Evolutionary conservation across 2,113 vertebrate genomes (phyloP).

Genomic region (Geococcyx californianus): DNA sequence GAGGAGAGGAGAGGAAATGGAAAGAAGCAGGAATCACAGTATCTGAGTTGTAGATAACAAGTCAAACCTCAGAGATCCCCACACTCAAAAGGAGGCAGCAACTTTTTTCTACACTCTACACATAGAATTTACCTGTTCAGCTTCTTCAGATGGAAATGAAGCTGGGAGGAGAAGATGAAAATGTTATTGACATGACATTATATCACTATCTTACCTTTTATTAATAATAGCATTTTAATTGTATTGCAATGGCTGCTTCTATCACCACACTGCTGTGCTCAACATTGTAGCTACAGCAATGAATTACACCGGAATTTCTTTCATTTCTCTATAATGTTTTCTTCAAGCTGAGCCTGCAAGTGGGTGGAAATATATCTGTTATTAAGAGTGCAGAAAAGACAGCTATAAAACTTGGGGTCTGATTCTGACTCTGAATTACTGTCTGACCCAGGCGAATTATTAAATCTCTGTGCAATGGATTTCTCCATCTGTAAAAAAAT

Average conservation of each 20-base stretch:
- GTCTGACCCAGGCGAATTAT: not conserved
- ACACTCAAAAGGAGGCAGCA: not conserved
- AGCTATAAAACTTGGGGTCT: not conserved
- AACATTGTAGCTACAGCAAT: conserved; percentile 17
- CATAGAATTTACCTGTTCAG: not conserved
- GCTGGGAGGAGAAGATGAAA: not conserved
- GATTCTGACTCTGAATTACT: not conserved
- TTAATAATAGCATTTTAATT: not conserved
- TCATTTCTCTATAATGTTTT: conserved; percentile 23
- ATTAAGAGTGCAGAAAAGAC: not conserved
- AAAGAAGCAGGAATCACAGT: not conserved
- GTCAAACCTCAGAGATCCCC: not conserved
- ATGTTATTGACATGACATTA: not conserved
- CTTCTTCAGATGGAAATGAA: not conserved
- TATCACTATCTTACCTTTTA: conserved; percentile 5
- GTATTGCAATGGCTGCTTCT: not conserved
- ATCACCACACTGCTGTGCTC: not conserved
- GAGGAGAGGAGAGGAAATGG: not conserved
- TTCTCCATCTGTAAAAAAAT: not conserved
- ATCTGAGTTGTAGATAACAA: not conserved
- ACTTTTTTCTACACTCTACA: not conserved
- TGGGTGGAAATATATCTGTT: conserved; percentile 27
- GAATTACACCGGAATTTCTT: not conserved
- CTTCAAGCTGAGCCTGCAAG: conserved; percentile 29
- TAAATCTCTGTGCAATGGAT: not conserved